Base-by-base conservation (phyloP, 2,113 vertebrate genomes). In the Thalassoma bifasciatum region DNA sequence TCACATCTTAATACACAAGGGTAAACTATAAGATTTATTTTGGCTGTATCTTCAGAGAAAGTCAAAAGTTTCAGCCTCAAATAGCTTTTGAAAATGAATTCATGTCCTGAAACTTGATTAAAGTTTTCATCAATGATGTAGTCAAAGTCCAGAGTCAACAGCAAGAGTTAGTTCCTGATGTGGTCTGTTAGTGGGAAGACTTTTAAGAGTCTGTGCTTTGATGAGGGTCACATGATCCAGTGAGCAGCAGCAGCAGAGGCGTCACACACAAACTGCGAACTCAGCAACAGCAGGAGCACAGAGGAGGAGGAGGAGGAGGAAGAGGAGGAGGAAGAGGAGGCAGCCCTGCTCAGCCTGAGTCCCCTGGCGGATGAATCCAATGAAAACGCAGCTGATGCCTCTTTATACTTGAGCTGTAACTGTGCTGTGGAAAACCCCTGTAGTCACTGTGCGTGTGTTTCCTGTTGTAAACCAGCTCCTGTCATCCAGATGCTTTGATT, bases 161-260 rank as follows among this genome's bases (percentile, higher is more conserved):
- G 50, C 57, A 34, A 14, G 24, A n/a, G 9, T 14, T 2, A 19
- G 19, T 57, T 5, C 22, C 38, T 19, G 34, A 19, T 36, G 5
- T 66, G 56, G 21, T 61, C 40, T 57, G 59, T 2, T 16, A 51
- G 50, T 5, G 44, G 16, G 14, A 53, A 60, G 64, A 66, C 53
- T 83, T 44, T 82, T 1, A n/a, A 56, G 64, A 62, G 59, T 77
- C 26, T 19, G 30, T 37, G 54, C 61, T 66, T 37, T 76, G 37
- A 52, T 42, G 13, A 21, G 42, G 8, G 83, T 88, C 91, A 90
- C 76, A 75, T 88, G 92, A 89, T 83, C 46, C 46, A 72, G 66
- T 64, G 70, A 54, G 82, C 61, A 66, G 50, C 65, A 16, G 17
- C n/a, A n/a, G n/a, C n/a, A 19, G 44, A 46, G 66, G 70, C 72